Evolutionary conservation across 2,797 vertebrate species (phyloP).

Genomic region (Sparidentex hasta): DNA sequence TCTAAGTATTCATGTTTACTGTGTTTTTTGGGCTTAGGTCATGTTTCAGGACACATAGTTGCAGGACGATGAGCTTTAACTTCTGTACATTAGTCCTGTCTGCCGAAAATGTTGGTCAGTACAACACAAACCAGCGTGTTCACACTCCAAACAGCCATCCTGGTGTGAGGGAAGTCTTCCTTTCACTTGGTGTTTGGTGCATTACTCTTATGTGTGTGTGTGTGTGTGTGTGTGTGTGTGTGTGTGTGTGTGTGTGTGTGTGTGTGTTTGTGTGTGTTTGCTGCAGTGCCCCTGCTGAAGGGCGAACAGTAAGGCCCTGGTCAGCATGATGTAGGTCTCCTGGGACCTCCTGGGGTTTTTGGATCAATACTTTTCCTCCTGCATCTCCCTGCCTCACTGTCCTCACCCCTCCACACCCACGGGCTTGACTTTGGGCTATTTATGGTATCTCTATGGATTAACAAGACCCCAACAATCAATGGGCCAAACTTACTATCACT

Average conservation of each 20-base stretch:
- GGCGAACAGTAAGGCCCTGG: conserved; percentile 77
- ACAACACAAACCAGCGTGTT: conserved; percentile 10
- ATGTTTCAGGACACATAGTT: background rate
- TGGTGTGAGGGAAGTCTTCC: conserved; percentile 32
- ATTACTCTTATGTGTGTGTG: conserved; percentile 44
- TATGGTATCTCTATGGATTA: conserved; percentile 77
- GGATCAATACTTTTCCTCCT: conserved; percentile 77
- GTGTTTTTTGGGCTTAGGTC: background rate
- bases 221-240: background rate
- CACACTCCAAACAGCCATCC: conserved; percentile 1
- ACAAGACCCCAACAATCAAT: conserved; percentile 77
- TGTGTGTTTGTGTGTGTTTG: conserved; percentile 51
- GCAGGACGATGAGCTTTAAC: background rate
- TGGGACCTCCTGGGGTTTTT: conserved; percentile 69
- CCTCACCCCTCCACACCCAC: conserved; percentile 58
- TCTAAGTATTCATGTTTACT: background rate
- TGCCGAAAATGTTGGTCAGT: conserved; percentile 43
- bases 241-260: conserved; percentile 12
- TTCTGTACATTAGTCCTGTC: background rate
- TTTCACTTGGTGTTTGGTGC: conserved; percentile 66
- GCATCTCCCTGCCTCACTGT: conserved; percentile 65
- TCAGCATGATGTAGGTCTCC: conserved; percentile 80
- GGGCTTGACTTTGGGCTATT: conserved; percentile 81
- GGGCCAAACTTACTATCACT: conserved; percentile 66
- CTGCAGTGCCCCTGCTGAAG: conserved; percentile 83